Evolutionary conservation across 2,888 invertebrate genomes (phyloP), one percentile per base, ranked within the genome.

Genomic region (Napeogenes sylphis): DNA sequence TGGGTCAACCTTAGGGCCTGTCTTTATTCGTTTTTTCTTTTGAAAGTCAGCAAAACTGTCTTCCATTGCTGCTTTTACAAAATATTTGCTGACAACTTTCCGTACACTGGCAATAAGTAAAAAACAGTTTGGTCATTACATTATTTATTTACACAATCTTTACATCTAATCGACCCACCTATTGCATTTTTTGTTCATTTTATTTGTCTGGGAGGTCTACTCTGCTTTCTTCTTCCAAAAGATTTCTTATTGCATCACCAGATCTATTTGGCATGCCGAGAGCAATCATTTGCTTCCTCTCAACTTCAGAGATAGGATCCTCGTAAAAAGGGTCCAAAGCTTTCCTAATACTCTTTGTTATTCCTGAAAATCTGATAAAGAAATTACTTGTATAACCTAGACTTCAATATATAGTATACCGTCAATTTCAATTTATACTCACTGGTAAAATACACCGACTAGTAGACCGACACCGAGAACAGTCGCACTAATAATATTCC

Each of bases 401-500:
- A 38, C 30, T 51, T 64, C 45, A 55, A 56, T 54, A 55, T 58
- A 55, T 2, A 45, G 3, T 6, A 32, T 46, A 59, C 60, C 14
- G 13, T 42, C 54, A 59, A 32, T 45, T 38, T 46, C 30, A 14
- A 12, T 12, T 5, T 12, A 68, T 56, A 84, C 90, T 84, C 84
- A 93, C 93, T 92, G 92, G 62, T 87, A 91, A 64, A 90, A 67
- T 14, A 76, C 69, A 68, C 91, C 92, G 63, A 71, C 76, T 54
- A 87, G 10, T 58, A 86, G 71, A 64, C 91, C 91, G 64, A 88
- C 56, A 45, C 81, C 79, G 66, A 94, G 53, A 8, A 90, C 65
- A 38, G 89, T 90, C 30, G 84, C 70, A 12, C 91, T 92, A 68
- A 92, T 84, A 64, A 85, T 83, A 79, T 94, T 93, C 68, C 93